Conservation (phyloP, 2,888 invertebrate genomes). For the Morpho helenor region DNA sequence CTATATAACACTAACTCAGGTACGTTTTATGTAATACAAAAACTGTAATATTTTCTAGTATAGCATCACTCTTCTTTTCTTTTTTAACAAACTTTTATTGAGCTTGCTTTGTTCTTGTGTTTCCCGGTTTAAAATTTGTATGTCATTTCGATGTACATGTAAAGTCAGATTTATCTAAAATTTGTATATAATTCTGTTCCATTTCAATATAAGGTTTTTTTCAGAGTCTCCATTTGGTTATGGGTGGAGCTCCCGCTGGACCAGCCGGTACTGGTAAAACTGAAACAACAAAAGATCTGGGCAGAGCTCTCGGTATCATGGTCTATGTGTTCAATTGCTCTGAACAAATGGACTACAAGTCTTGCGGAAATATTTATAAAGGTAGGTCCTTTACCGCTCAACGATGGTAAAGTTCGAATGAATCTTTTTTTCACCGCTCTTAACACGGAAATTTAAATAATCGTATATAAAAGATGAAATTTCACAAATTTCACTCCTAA, state of each 20-base stretch:
- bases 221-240: conserved; percentile 91
- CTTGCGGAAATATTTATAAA: conserved; percentile 96
- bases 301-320: conserved; percentile 95
- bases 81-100: too few species aligned
- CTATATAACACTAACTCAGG: conserved; percentile 96
- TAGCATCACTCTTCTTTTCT: too few species aligned
- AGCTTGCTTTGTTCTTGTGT: too few species aligned
- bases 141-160: too few species aligned
- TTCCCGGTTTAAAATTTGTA: too few species aligned
- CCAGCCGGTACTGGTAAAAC: conserved; percentile 98
- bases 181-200: background rate
- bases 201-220: background rate
- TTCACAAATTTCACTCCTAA: too few species aligned
- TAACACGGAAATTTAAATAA: too few species aligned
- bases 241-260: conserved; percentile 98
- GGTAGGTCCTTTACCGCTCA: conserved; percentile 51
- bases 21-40: conserved; percentile 33
- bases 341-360: conserved; percentile 98
- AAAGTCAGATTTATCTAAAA: too few species aligned
- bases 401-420: too few species aligned
- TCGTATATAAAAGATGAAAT: too few species aligned
- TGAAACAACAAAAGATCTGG: conserved; percentile 97
- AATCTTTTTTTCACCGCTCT: too few species aligned
- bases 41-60: too few species aligned
- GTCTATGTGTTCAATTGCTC: conserved; percentile 99